Conservation (phyloP, 2,797 vertebrate genomes). For the Poeciliopsis turneri region DNA sequence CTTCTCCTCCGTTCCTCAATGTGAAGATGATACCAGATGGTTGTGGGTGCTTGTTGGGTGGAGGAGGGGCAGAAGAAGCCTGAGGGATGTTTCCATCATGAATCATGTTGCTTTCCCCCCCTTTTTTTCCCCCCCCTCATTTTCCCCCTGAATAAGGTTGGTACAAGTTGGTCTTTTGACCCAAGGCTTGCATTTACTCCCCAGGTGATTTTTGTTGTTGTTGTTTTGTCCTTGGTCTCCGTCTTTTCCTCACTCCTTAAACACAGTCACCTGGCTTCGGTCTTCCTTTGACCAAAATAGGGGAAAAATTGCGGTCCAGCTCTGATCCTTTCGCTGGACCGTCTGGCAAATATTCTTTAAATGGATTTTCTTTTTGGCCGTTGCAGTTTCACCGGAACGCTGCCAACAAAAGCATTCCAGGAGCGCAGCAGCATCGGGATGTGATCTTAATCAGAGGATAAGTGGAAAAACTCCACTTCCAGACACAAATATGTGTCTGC, state of each 20-base stretch:
- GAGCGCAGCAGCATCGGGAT: conserved; percentile 67
- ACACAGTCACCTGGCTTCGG: conserved; percentile 53
- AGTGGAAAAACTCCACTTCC: conserved; percentile 67
- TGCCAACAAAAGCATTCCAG: conserved; percentile 84
- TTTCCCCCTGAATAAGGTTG: conserved; percentile 44
- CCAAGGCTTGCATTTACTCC: conserved; percentile 41
- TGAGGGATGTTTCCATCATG: conserved; percentile 48
- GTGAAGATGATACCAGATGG: conserved; percentile 65
- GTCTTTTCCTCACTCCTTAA: conserved; percentile 19
- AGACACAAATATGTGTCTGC: conserved; percentile 39
- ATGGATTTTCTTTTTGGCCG: conserved; percentile 73
- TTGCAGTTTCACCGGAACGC: conserved; percentile 54
- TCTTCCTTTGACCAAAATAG: conserved; percentile 80
- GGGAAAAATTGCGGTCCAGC: conserved; percentile 52
- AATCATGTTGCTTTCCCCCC: conserved; percentile 28
- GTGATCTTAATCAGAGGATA: conserved; percentile 75
- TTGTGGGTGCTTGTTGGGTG: conserved; percentile 50
- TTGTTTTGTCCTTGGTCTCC: conserved; percentile 23
- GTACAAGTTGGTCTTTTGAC: conserved; percentile 35
- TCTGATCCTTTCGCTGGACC: conserved; percentile 22
- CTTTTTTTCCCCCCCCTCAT: conserved; percentile 20
- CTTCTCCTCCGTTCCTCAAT: conserved; percentile 10
- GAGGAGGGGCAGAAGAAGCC: conserved; percentile 41
- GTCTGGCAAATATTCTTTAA: conserved; percentile 58
- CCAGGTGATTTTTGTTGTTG: conserved; percentile 45